These are phyloP conservation scores for Furcifer pardalis DNA, from an alignment of 2,797 vertebrate species.

Conservation along the genomic window DNA sequence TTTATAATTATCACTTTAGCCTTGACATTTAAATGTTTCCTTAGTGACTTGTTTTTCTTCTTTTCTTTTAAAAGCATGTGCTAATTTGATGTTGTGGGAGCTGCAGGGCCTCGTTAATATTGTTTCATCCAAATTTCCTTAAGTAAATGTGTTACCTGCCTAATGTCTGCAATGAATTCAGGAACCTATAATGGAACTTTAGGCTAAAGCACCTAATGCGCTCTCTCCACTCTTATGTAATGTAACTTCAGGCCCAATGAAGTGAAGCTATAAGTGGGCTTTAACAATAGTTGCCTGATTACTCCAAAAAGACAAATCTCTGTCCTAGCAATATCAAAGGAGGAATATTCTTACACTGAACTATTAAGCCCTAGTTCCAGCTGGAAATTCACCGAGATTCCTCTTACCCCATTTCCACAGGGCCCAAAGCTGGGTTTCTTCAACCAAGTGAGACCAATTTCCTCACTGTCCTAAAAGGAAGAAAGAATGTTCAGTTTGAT, in stretches of 20 bases:
- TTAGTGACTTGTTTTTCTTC: constrained; percentile 56
- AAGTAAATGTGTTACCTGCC: neutral
- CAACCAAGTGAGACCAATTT: too few species aligned
- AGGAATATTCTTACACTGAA: too few species aligned
- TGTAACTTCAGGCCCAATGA: too few species aligned
- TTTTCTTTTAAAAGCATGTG: constrained; percentile 55
- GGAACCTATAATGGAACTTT: neutral
- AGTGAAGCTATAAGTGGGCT: neutral
- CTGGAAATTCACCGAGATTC: too few species aligned
- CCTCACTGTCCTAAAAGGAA: too few species aligned
- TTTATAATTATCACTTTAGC: constrained; percentile 72
- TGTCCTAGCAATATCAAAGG: too few species aligned
- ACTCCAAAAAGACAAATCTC: too few species aligned
- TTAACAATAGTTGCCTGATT: neutral
- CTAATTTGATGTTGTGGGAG: constrained; percentile 40
- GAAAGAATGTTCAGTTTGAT: too few species aligned
- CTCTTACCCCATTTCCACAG: too few species aligned
- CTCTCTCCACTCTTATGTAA: too few species aligned
- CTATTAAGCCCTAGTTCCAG: too few species aligned
- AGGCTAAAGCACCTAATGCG: neutral
- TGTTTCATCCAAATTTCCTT: neutral
- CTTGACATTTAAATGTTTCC: constrained; percentile 70
- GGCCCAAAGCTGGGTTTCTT: too few species aligned
- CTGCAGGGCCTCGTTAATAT: neutral
- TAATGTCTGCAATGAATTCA: neutral